These are phyloP conservation scores for Cetoscarus ocellatus DNA, from an alignment of 2,797 vertebrate species.

Conservation along the genomic window DNA sequence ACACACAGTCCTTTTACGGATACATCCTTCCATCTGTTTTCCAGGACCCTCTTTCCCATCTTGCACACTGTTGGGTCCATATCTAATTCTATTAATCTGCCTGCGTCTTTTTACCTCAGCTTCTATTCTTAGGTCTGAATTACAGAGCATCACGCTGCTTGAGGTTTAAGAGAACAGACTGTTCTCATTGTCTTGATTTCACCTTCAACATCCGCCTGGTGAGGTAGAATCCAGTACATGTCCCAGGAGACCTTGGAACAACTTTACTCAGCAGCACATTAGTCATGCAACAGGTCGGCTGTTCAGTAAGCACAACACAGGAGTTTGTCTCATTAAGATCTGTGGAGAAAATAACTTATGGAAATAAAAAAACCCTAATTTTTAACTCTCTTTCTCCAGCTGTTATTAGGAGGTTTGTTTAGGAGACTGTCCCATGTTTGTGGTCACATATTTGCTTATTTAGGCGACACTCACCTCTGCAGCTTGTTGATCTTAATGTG, in stretches of 20 bases:
- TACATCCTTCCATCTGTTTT: constrained; percentile 71
- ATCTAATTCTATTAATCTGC: constrained; percentile 73
- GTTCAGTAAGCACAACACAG: constrained; percentile 63
- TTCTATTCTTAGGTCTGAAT: constrained; percentile 72
- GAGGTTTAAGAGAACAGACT: constrained; percentile 74
- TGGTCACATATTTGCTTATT: constrained; percentile 53
- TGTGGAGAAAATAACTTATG: constrained; percentile 40
- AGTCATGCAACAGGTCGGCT: constrained; percentile 81
- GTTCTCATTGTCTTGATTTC: constrained; percentile 81
- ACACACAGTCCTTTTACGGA: constrained; percentile 74
- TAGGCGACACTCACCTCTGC: constrained; percentile 52
- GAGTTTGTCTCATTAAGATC: constrained; percentile 59
- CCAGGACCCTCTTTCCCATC: constrained; percentile 42
- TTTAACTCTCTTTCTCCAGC: constrained; percentile 10
- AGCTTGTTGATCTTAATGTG: constrained; percentile 68
- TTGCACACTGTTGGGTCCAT: constrained; percentile 50
- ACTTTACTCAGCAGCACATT: constrained; percentile 77
- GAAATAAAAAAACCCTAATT: constrained; percentile 35
- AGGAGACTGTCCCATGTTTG: constrained; percentile 41
- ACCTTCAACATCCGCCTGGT: constrained; percentile 81
- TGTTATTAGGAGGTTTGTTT: constrained; percentile 42
- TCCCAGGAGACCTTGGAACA: constrained; percentile 77
- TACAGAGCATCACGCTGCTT: constrained; percentile 58
- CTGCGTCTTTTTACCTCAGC: constrained; percentile 64
- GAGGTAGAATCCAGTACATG: constrained; percentile 81